A percentile compares a stretch with the other conserved stretches of the same genome.
Evolutionary conservation across 2,888 invertebrate species (phyloP).

Genomic region (Kuschelorhynchus macadamiae): DNA sequence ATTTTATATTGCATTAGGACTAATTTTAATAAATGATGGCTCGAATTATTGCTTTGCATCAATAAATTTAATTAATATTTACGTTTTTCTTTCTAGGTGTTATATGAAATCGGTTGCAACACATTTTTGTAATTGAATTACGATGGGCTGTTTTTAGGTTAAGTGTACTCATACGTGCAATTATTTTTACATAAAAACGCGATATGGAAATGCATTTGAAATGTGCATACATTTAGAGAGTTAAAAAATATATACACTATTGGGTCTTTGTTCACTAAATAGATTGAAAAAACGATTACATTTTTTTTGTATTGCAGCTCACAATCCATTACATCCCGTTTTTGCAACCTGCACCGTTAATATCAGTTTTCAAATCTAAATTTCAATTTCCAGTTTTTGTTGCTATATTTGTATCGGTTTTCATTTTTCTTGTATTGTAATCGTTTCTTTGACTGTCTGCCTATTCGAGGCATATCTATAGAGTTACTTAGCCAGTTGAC

Average conservation of each 20-base stretch:
- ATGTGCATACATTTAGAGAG: neutral
- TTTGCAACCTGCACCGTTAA: too few species aligned
- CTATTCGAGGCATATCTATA: too few species aligned
- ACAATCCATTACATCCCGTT: too few species aligned
- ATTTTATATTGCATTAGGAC: neutral
- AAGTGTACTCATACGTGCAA: neutral
- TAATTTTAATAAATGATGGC: slow-evolving; percentile 31
- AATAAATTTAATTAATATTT: slow-evolving; percentile 14
- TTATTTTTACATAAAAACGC: neutral
- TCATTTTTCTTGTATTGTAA: too few species aligned
- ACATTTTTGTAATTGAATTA: slow-evolving; percentile 12
- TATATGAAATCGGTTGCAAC: slow-evolving; percentile 9
- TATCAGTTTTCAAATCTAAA: too few species aligned
- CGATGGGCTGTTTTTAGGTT: neutral
- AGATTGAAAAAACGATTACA: neutral
- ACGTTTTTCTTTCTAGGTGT: neutral
- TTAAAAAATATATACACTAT: neutral
- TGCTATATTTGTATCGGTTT: too few species aligned
- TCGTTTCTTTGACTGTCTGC: too few species aligned
- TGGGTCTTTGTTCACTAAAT: neutral
- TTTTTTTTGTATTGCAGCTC: neutral
- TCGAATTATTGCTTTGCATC: slow-evolving; percentile 14
- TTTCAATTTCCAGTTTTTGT: too few species aligned
- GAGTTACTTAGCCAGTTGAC: too few species aligned
- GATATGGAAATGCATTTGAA: neutral